Percentiles rank a stretch among this genome's conserved stretches.
These are phyloP conservation scores for Rhinoraja longicauda DNA, from an alignment of 2,797 vertebrate species.

Conservation along the genomic window DNA sequence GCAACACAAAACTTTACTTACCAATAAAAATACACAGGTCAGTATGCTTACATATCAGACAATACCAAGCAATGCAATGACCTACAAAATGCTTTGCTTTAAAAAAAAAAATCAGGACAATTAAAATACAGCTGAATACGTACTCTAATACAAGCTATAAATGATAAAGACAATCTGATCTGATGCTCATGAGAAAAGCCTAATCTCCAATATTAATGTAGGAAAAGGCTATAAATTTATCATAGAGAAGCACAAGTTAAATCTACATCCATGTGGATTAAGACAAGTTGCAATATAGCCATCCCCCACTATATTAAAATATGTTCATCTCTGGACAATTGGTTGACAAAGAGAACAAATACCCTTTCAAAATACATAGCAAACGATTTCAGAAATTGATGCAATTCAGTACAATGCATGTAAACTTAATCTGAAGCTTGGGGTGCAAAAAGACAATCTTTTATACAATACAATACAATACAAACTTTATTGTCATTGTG, in stretches of 20 bases:
- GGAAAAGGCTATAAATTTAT: constrained; percentile 41
- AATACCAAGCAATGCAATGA: constrained; percentile 11
- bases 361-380: background rate
- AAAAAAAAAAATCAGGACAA: background rate
- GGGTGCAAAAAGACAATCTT: background rate
- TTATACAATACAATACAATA: too few relatives aligned
- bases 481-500: too few relatives aligned
- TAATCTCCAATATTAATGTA: constrained; percentile 42
- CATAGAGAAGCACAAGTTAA: constrained; percentile 43
- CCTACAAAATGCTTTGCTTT: background rate
- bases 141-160: background rate
- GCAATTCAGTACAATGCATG: too few relatives aligned
- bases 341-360: background rate
- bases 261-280: constrained; percentile 44
- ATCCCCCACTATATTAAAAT: background rate
- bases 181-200: constrained; percentile 42
- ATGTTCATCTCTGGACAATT: background rate
- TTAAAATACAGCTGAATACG: background rate
- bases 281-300: constrained; percentile 34
- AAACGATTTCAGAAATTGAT: background rate
- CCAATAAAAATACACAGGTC: background rate
- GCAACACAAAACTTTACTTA: background rate
- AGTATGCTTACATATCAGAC: background rate
- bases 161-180: constrained; percentile 43
- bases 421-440: background rate